Percentiles rank a stretch among this genome's conserved stretches.
Evolutionary conservation across 2,113 vertebrate genomes (phyloP).

Genomic region (Prolemur simus): DNA sequence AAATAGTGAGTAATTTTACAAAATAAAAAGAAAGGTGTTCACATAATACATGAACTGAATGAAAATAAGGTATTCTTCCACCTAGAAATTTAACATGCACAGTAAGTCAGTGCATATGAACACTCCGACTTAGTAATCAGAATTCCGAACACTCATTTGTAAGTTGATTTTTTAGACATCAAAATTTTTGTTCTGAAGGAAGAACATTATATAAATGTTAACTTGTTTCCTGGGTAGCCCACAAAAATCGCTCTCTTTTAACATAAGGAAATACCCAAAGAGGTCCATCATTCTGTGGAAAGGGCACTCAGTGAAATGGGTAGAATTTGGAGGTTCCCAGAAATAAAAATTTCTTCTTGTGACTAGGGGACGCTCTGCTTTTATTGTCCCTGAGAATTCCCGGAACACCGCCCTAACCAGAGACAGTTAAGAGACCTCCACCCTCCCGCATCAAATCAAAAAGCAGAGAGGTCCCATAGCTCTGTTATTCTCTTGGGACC

Average conservation of each 20-base stretch:
- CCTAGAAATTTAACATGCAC: not conserved
- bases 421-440: not conserved
- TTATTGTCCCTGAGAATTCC: not conserved
- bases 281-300: not conserved
- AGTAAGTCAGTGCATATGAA: not conserved
- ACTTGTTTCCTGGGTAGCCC: not conserved
- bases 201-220: not conserved
- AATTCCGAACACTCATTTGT: not conserved
- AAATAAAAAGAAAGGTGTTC: not conserved
- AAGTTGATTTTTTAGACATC: constrained; percentile 9
- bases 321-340: not conserved
- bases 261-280: not conserved
- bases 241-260: not conserved
- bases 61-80: not conserved
- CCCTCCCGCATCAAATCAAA: not conserved
- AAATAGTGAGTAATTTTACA: not conserved
- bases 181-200: not conserved
- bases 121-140: not conserved
- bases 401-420: no score
- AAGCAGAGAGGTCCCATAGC: not conserved
- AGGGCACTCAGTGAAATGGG: not conserved
- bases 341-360: not conserved
- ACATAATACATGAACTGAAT: not conserved
- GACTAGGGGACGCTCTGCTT: not conserved
- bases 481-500: not conserved